Percentiles rank a stretch among this genome's conserved stretches.
These are phyloP conservation scores for Nanorana parkeri DNA, from an alignment of 2,113 vertebrate genomes.

Conservation along the genomic window DNA sequence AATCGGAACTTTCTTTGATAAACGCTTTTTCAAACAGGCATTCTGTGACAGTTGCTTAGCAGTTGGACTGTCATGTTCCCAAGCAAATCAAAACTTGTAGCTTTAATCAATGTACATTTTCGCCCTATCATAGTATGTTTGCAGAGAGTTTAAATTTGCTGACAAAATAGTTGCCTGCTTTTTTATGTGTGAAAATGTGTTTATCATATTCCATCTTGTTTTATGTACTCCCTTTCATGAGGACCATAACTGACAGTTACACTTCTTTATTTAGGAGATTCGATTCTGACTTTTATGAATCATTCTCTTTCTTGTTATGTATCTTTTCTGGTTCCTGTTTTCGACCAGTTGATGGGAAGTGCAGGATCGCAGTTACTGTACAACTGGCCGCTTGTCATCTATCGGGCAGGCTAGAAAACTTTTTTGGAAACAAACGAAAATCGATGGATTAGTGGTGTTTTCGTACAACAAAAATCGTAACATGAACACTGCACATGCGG, in stretches of 20 bases:
- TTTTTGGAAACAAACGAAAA: too few species aligned
- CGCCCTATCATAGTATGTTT: background rate
- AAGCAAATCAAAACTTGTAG: slow-evolving; percentile 61
- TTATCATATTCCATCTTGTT: slow-evolving; percentile 31
- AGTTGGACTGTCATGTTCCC: slow-evolving; percentile 70
- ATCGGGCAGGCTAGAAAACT: too few species aligned
- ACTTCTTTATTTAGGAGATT: background rate
- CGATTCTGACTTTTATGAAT: too few species aligned
- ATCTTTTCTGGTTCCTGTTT: too few species aligned
- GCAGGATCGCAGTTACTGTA: too few species aligned
- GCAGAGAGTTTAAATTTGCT: slow-evolving; percentile 50
- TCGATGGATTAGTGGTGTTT: too few species aligned
- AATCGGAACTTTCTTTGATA: too few species aligned
- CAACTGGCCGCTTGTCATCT: too few species aligned
- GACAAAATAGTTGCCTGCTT: slow-evolving; percentile 39
- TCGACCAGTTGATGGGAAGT: too few species aligned
- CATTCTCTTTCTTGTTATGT: too few species aligned
- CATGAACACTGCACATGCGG: too few species aligned
- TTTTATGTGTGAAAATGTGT: background rate
- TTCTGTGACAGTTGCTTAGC: slow-evolving; percentile 71
- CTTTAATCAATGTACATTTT: slow-evolving; percentile 43
- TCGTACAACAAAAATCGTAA: too few species aligned
- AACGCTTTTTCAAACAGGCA: slow-evolving; percentile 68
- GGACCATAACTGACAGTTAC: background rate
- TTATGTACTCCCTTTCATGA: background rate